Base-by-base conservation (phyloP, 2,888 invertebrate species). In the Chrysopilus asiliformis region DNA sequence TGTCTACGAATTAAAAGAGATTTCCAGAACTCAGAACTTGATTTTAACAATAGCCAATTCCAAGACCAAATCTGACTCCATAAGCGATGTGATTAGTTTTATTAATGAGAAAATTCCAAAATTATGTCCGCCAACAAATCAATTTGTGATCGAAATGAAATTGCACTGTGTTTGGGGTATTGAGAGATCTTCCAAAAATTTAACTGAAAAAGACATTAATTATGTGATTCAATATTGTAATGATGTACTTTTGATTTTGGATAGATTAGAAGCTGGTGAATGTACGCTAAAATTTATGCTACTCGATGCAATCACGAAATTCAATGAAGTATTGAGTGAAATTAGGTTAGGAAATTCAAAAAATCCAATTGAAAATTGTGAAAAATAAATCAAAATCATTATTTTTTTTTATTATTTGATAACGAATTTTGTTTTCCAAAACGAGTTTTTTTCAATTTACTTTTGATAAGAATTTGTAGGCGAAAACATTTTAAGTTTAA, bases 81-180 rank as follows among this genome's bases (percentile, higher is more conserved):
- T 60, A 1, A 50, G 47, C 20, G 62, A 61, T 36, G 53, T 60
- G 53, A 57, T 60, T 10, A 49, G 53, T 17, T 62, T 62, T 39
- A 57, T 62, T 38, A 56, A 60, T 22, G 59, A 60, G 5, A 45
- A 57, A 39, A 55, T 61, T 25, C 57, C 58, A 3, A 52, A 55
- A 16, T 55, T 62, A 38, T 57, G 60, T 34, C 64, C 64, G 12
- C 45, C 58, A 3, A 53, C 55, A 4, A 64, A 59, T 41, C 61
- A 64, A 40, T 58, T 61, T 10, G 48, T 58, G 1, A 49, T 63
- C 32, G 63, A 64, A 45, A 53, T 60, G n/a, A 64, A 64, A 44
- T 43, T 61, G 22, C 57, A 58, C 40, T 55, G 60, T 15, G 61
- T 63, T 39, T 60, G 61, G 57, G 54, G 56, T n/a, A 60, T 61